phyloP scores from a whole-genome alignment of 1,140 invertebrate species.

The Oreohelix idahoensis region DNA sequence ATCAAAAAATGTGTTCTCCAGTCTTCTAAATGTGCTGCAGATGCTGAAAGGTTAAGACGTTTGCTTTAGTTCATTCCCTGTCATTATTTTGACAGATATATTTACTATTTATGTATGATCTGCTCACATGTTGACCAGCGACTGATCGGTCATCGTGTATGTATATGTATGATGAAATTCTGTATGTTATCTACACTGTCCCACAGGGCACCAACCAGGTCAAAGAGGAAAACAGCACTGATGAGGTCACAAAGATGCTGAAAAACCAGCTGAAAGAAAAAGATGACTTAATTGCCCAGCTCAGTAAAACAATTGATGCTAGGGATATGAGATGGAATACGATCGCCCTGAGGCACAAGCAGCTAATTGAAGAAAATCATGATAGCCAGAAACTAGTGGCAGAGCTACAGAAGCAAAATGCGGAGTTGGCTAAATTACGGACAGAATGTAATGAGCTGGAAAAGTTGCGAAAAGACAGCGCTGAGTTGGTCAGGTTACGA shows the following conservation, averaged over 20 bases:
- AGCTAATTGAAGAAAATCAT: background rate
- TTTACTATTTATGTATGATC: no score
- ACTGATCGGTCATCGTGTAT: no score
- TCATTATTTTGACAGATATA: no score
- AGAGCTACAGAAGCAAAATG: background rate
- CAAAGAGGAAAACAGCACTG: background rate
- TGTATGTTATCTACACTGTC: no score
- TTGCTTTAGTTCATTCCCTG: no score
- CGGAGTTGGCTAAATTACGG: background rate
- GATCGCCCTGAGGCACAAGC: background rate
- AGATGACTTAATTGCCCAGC: background rate
- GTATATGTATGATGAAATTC: no score
- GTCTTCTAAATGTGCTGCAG: no score
- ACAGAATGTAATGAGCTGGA: background rate
- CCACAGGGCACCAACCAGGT: background rate
- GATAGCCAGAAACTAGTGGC: background rate
- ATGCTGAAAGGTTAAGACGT: no score
- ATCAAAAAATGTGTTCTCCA: no score
- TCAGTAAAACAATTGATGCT: background rate
- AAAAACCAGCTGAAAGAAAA: slow-evolving; percentile 6
- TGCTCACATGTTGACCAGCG: no score
- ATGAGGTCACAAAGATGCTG: slow-evolving; percentile 7
- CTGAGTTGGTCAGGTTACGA: background rate
- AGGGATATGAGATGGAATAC: background rate
- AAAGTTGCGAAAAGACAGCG: background rate